phyloP scores from a whole-genome alignment of 2,888 invertebrate genomes.

The Ormyrus pomaceus region DNA sequence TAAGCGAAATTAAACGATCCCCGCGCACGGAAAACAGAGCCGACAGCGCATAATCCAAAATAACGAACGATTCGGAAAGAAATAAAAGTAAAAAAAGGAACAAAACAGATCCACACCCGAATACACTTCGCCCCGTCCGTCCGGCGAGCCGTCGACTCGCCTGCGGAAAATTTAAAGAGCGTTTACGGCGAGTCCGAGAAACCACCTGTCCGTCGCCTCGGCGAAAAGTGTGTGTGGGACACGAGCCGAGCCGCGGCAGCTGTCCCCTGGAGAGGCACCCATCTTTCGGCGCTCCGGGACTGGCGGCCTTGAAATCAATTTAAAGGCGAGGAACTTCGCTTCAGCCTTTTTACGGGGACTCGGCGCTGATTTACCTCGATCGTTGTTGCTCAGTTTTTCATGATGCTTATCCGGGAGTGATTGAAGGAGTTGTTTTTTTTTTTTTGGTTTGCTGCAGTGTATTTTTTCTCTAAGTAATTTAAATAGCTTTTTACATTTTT shows the following conservation, averaged over 20 bases:
- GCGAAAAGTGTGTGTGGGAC: constrained; percentile 1
- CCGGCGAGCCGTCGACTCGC: neutral
- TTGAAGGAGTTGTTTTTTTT: too few species aligned
- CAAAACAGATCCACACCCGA: too few species aligned
- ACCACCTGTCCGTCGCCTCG: constrained; percentile 30
- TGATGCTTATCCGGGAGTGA: too few species aligned
- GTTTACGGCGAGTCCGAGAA: constrained; percentile 40
- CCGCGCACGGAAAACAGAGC: too few species aligned
- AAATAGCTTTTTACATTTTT: too few species aligned
- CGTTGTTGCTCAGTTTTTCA: constrained; percentile 5
- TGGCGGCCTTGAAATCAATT: constrained; percentile 53
- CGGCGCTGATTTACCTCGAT: constrained; percentile 37
- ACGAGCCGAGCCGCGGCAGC: neutral
- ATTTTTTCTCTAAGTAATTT: too few species aligned
- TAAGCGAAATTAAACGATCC: too few species aligned
- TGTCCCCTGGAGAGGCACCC: constrained; percentile 42
- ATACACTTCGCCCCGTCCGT: too few species aligned
- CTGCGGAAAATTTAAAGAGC: constrained; percentile 50
- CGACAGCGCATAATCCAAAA: too few species aligned
- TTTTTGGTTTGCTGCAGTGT: too few species aligned
- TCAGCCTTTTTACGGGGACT: neutral
- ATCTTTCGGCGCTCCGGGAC: constrained; percentile 46
- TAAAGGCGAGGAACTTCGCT: constrained; percentile 32
- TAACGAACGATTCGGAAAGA: too few species aligned
- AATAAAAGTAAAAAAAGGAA: too few species aligned